These are phyloP conservation scores for Hypercompe scribonia DNA, from an alignment of 2,888 invertebrate genomes.

Conservation along the genomic window DNA sequence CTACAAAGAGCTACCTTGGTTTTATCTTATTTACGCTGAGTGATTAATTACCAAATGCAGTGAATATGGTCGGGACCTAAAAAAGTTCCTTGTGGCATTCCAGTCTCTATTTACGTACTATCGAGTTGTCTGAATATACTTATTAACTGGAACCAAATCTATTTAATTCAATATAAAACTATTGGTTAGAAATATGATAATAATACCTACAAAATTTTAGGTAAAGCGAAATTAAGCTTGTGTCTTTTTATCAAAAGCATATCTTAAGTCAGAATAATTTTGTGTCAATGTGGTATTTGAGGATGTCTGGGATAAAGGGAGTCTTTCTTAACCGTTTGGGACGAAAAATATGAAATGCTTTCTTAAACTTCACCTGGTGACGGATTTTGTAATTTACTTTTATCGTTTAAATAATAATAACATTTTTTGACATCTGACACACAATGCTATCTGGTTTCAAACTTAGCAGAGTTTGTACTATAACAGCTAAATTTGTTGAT, in stretches of 20 bases:
- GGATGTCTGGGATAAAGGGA: too few relatives aligned
- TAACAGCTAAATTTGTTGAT: too few relatives aligned
- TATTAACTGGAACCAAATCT: neutral
- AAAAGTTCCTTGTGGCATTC: slow-evolving; percentile 4
- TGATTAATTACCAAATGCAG: neutral
- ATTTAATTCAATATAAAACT: neutral
- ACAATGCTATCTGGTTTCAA: too few relatives aligned
- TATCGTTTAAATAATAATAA: too few relatives aligned
- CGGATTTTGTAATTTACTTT: neutral
- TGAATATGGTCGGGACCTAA: neutral
- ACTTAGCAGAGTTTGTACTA: too few relatives aligned
- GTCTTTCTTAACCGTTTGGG: neutral
- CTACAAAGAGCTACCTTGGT: neutral
- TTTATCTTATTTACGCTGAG: neutral
- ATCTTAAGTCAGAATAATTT: neutral
- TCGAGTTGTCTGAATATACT: neutral
- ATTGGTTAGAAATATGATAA: neutral
- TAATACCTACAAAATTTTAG: neutral
- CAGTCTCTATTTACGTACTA: neutral
- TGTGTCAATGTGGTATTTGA: neutral
- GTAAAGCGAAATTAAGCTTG: neutral
- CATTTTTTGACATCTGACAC: too few relatives aligned
- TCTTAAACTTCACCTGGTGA: neutral
- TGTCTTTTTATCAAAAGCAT: neutral
- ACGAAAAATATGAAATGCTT: neutral